Evolutionary conservation across 2,888 invertebrate species (phyloP).

Genomic region (Mesorhabditis belari): DNA sequence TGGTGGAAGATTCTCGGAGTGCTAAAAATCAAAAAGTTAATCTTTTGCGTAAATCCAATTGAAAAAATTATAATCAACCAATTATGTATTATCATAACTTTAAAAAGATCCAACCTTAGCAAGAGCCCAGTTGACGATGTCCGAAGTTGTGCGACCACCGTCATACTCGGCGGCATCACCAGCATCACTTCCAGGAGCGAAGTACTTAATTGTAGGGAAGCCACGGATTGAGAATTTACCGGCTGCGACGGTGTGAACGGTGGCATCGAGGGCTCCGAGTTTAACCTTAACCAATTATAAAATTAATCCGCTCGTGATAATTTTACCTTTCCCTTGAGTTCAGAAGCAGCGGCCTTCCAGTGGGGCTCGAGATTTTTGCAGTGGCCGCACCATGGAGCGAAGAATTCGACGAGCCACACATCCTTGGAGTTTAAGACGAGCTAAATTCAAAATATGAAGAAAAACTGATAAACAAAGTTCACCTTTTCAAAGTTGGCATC

Average conservation of each 20-base stretch:
- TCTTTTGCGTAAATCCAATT: background rate
- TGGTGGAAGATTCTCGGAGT: slow-evolving; percentile 76
- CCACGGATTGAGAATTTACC: slow-evolving; percentile 77
- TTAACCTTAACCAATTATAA: slow-evolving; percentile 4
- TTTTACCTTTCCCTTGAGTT: slow-evolving; percentile 88
- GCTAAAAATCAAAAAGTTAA: slow-evolving; percentile 11
- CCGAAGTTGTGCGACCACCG: slow-evolving; percentile 78
- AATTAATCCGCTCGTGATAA: slow-evolving; percentile 2
- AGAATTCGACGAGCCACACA: slow-evolving; percentile 95
- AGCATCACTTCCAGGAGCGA: slow-evolving; percentile 62
- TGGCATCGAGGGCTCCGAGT: slow-evolving; percentile 89
- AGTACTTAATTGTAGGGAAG: slow-evolving; percentile 84
- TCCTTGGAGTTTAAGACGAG: slow-evolving; percentile 84
- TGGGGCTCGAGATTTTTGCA: slow-evolving; percentile 92
- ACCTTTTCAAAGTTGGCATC: slow-evolving; percentile 85
- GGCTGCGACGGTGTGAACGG: slow-evolving; percentile 76
- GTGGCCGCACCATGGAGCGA: slow-evolving; percentile 80
- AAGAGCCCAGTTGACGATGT: slow-evolving; percentile 80
- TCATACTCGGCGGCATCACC: slow-evolving; percentile 70
- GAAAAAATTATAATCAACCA: background rate
- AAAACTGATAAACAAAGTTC: background rate
- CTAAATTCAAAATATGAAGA: slow-evolving; percentile 12
- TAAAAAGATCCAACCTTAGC: too few relatives aligned
- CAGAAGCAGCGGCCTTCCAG: slow-evolving; percentile 87
- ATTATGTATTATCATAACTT: background rate